These are phyloP conservation scores for Philypnodon macrostomus DNA, from an alignment of 2,797 vertebrate species.

Conservation along the genomic window DNA sequence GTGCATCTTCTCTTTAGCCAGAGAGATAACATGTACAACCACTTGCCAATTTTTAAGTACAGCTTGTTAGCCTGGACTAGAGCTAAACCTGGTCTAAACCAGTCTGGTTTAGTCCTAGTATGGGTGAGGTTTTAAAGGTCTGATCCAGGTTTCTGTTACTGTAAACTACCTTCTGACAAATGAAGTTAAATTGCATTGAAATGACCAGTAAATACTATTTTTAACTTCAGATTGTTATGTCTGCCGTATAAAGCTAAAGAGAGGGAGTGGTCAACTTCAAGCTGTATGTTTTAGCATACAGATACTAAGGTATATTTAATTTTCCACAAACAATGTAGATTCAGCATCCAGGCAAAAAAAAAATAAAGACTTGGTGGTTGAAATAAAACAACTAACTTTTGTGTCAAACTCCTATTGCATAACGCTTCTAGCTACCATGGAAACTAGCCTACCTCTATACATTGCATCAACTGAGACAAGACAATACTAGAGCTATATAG, in stretches of 20 bases:
- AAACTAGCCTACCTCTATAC: conserved; percentile 63
- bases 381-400: not conserved
- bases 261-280: conserved; percentile 1
- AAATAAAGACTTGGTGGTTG: no score
- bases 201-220: not conserved
- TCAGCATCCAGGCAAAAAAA: not conserved
- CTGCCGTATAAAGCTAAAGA: not conserved
- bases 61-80: no score
- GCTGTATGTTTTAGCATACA: no score
- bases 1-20: no score
- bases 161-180: not conserved
- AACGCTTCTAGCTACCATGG: conserved; percentile 56
- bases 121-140: no score
- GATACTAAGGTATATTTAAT: no score
- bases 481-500: conserved; percentile 15
- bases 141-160: no score
- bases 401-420: conserved; percentile 5
- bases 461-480: conserved; percentile 25
- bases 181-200: not conserved
- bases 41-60: no score
- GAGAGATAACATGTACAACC: no score
- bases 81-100: no score
- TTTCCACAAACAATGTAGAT: not conserved
- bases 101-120: no score
- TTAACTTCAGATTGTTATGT: not conserved